Base-by-base conservation (phyloP, 1,140 invertebrate species). In the Diachasma alloeum region DNA sequence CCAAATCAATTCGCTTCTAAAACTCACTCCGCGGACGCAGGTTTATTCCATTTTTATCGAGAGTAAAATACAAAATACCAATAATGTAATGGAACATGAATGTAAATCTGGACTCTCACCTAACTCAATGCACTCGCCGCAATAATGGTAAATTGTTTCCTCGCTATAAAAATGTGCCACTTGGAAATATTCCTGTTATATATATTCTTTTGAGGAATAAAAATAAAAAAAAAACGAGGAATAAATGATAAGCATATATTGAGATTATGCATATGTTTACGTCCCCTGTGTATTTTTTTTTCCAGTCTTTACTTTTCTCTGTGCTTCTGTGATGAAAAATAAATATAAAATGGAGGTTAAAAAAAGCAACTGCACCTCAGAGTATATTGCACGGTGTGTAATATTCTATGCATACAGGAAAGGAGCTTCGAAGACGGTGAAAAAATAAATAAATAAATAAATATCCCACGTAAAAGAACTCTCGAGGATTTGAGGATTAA, bases 401-500 rank as follows among this genome's bases (percentile, higher is more conserved):
- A 68, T 37, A 68, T 39, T 68, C 36, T 37, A 68, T 68, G 66
- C 66, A 68, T 39, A 39, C 9, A 68, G 26, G n/a, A 4, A 17
- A 39, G 31, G 36, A 71, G 53, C 3, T 17, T 75, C 36, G 66
- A 48, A 59, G 66, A 76, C n/a, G 44, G 10, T 37, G 53, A 19
- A 42, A 42, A 56, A 59, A 76, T 56, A 39, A 22, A 53, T 56
- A 75, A 69, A 48, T 19, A 70, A 69, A 63, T 39, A 59, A 31
- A 53, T 46, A 56, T 26, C 15, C 36, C 63, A 59, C 63, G 66
- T 48, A 31, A 66, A 36, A 72, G 48, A 76, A 76, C 69, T 76
- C 75, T 17, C 36, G 69, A 72, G 48, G 68, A 67, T 76, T 76
- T 76, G 48, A 63, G 69, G 75, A 76, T 76, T 72, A 76, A 76